These are phyloP conservation scores for Xylota sylvarum DNA, from an alignment of 2,888 invertebrate genomes.

Conservation along the genomic window DNA sequence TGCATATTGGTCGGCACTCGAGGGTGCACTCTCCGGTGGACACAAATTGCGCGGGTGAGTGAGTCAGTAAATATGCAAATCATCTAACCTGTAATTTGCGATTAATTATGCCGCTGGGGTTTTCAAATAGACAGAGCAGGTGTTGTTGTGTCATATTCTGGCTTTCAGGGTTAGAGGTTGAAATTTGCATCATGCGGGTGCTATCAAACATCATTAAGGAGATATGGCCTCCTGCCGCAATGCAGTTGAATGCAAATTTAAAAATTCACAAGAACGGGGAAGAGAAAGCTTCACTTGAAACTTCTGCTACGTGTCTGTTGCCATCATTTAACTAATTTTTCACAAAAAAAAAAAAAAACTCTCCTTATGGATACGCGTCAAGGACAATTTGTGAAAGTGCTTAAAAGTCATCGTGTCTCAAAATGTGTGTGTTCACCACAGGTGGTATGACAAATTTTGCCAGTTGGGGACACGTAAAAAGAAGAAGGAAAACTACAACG, in stretches of 20 bases:
- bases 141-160: conserved; percentile 50
- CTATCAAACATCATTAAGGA: conserved; percentile 56
- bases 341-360: conserved; percentile 27
- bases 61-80: conserved; percentile 80
- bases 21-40: conserved; percentile 23
- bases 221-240: conserved; percentile 49
- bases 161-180: conserved; percentile 45
- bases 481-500: conserved; percentile 56
- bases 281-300: conserved; percentile 51
- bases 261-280: conserved; percentile 13
- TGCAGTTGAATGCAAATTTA: conserved; percentile 63
- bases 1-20: conserved; percentile 44
- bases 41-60: conserved; percentile 57
- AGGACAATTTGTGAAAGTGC: conserved; percentile 67
- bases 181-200: conserved; percentile 64
- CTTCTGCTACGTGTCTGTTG: conserved; percentile 66
- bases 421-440: conserved; percentile 71
- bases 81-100: conserved; percentile 81
- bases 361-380: conserved; percentile 51
- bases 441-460: conserved; percentile 68
- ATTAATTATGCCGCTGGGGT: conserved; percentile 82
- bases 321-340: conserved; percentile 71
- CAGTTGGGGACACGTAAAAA: conserved; percentile 51
- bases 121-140: conserved; percentile 54
- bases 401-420: conserved; percentile 67